Evolutionary conservation across 2,888 invertebrate species (phyloP).

Genomic region (Cyclophora albipunctata): DNA sequence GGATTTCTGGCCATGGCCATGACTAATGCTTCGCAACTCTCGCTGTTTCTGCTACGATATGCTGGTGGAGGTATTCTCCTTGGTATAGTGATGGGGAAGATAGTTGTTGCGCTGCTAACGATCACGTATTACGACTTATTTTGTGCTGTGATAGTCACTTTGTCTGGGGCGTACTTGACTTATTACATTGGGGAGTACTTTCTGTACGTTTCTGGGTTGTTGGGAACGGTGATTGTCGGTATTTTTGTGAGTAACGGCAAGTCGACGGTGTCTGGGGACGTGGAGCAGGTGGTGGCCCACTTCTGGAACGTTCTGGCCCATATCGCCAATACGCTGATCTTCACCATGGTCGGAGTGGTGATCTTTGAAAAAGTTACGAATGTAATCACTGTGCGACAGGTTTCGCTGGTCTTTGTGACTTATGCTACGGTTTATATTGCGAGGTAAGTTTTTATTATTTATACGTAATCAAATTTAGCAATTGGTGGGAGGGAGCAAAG

Average conservation of each 20-base stretch:
- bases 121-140: conserved; percentile 54
- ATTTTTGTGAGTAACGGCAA: conserved; percentile 53
- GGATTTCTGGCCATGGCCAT: conserved; percentile 50
- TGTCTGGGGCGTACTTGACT: conserved; percentile 54
- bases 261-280: conserved; percentile 53
- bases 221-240: conserved; percentile 53
- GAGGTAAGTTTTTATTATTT: conserved; percentile 25
- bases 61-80: conserved; percentile 54
- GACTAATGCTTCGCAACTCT: conserved; percentile 41
- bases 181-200: conserved; percentile 63
- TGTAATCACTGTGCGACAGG: conserved; percentile 52
- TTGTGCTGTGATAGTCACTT: conserved; percentile 51
- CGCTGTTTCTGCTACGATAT: conserved; percentile 47
- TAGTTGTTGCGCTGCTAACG: conserved; percentile 45
- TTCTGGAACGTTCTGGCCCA: conserved; percentile 56
- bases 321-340: conserved; percentile 72
- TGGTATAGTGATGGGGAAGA: conserved; percentile 54
- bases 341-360: conserved; percentile 77
- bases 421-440: conserved; percentile 67
- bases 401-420: conserved; percentile 56
- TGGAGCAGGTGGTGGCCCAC: conserved; percentile 46
- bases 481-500: no score
- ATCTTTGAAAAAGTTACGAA: conserved; percentile 70
- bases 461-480: no score
- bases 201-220: conserved; percentile 56